Evolutionary conservation across 2,113 vertebrate genomes (phyloP).

Genomic region (Rousettus leschenaultii): DNA sequence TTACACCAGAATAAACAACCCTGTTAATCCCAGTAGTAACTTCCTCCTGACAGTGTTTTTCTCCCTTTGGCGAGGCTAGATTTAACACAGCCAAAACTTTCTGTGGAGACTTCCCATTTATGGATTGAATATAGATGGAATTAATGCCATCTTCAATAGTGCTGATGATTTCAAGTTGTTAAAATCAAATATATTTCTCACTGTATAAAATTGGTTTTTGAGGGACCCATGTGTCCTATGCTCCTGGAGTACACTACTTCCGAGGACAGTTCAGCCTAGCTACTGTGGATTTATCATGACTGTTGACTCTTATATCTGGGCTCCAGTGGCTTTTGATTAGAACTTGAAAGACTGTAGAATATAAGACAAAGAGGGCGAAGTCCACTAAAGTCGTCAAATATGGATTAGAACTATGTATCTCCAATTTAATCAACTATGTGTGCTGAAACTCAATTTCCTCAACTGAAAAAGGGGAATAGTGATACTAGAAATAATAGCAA

Average conservation of each 20-base stretch:
- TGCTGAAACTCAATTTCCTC: neutral
- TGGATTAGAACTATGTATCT: neutral
- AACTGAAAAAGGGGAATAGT: neutral
- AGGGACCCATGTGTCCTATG: neutral
- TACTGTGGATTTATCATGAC: neutral
- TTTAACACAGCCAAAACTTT: neutral
- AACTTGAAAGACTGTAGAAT: neutral
- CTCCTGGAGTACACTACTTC: neutral
- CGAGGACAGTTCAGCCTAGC: neutral
- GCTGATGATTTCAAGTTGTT: neutral
- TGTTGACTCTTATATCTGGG: neutral
- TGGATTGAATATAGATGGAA: neutral
- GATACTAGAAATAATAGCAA: neutral
- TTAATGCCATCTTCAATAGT: neutral
- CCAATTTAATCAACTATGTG: neutral
- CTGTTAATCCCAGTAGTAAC: neutral
- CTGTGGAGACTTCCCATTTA: neutral
- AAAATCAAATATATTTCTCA: neutral
- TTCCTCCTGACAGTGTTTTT: neutral
- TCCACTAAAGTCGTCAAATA: neutral
- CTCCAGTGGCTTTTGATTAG: neutral
- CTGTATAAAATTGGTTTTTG: neutral
- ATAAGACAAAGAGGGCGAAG: neutral
- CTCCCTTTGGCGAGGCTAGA: neutral
- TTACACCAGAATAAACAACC: neutral